Evolutionary conservation across 2,113 vertebrate species (phyloP).

Genomic region (Pyrgilauda ruficollis): DNA sequence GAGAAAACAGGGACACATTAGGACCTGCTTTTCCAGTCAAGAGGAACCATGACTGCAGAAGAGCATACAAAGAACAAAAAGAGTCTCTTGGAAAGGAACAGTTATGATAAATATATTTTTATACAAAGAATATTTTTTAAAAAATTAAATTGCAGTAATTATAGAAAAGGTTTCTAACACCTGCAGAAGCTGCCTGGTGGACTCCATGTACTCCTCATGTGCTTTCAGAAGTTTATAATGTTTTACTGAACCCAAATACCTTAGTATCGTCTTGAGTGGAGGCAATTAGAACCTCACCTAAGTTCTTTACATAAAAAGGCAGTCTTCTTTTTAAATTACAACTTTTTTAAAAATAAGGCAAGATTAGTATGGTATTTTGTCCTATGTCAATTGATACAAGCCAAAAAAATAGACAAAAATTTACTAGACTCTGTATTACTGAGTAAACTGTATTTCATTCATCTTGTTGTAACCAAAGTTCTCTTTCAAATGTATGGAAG

Average conservation of each 20-base stretch:
- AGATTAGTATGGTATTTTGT: not conserved
- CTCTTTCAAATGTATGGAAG: not conserved
- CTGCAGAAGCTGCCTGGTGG: not conserved
- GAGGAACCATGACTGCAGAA: not conserved
- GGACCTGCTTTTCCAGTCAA: not conserved
- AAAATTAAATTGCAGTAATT: not conserved
- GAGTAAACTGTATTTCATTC: not conserved
- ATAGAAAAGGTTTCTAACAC: not conserved
- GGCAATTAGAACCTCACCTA: not conserved
- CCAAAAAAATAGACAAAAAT: not conserved
- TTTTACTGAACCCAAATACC: not conserved
- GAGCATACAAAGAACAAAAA: not conserved
- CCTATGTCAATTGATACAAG: not conserved
- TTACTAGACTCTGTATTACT: not conserved
- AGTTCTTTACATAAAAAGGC: not conserved
- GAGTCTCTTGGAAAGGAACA: not conserved
- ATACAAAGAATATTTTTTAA: not conserved
- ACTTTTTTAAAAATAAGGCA: not conserved
- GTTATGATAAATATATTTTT: not conserved
- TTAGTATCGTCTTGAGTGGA: not conserved
- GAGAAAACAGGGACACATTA: not conserved
- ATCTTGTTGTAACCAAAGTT: not conserved
- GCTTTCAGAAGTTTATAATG: not conserved
- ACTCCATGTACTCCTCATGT: not conserved
- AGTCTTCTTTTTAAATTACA: not conserved